Percentiles rank a stretch among this genome's conserved stretches.
These are phyloP conservation scores for Pollenia amentaria DNA, from an alignment of 2,888 invertebrate species.

Conservation along the genomic window DNA sequence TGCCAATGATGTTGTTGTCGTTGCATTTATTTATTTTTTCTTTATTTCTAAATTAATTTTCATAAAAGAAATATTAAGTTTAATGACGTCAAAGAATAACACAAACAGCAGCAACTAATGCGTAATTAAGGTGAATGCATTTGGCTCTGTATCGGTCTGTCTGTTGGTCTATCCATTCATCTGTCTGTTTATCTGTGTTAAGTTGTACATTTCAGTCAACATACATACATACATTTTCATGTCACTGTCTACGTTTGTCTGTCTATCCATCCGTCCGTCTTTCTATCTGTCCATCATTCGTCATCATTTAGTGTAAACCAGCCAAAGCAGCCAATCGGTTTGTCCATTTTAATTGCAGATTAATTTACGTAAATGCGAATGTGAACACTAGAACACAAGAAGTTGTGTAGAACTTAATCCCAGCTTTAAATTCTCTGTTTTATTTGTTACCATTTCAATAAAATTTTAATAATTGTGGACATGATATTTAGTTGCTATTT, in stretches of 20 bases:
- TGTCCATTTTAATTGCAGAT: conserved; percentile 62
- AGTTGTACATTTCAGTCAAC: conserved; percentile 11
- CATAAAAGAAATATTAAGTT: conserved; percentile 22
- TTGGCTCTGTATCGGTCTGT: conserved; percentile 1
- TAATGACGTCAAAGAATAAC: conserved; percentile 61
- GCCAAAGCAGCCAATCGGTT: conserved; percentile 37
- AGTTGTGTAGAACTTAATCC: conserved; percentile 3
- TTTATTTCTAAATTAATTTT: conserved; percentile 1
- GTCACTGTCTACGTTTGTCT: neutral
- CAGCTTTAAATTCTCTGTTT: neutral
- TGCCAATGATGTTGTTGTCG: neutral
- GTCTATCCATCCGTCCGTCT: neutral
- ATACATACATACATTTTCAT: conserved; percentile 19
- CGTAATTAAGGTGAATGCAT: conserved; percentile 31
- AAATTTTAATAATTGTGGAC: conserved; percentile 29
- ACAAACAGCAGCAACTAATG: conserved; percentile 26
- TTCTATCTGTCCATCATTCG: neutral
- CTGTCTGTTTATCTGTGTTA: neutral
- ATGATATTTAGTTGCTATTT: conserved; percentile 14
- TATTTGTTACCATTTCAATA: conserved; percentile 22
- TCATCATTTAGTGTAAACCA: neutral
- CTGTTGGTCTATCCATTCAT: neutral
- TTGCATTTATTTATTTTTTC: neutral
- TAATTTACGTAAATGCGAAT: conserved; percentile 58
- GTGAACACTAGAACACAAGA: neutral